Percentiles rank a stretch among this genome's conserved stretches.
phyloP scores from a whole-genome alignment of 2,113 vertebrate species.

The Microtus pennsylvanicus region DNA sequence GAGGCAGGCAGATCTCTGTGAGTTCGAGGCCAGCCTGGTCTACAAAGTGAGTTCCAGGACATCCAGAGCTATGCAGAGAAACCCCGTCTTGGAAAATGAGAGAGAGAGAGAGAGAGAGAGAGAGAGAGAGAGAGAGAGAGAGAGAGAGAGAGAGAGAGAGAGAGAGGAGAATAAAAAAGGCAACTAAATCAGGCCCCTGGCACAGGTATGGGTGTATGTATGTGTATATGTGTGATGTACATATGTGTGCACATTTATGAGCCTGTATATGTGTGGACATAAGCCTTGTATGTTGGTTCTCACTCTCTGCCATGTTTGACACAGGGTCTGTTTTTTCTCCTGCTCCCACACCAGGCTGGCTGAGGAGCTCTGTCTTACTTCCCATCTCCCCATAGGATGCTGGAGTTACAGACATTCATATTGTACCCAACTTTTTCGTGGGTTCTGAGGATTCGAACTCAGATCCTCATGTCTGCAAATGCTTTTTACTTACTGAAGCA shows the following conservation, averaged over 20 bases:
- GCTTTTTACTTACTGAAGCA: background rate
- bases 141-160: too few species aligned
- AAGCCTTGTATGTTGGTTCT: background rate
- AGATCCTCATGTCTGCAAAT: background rate
- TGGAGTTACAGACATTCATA: background rate
- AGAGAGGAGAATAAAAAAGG: too few species aligned
- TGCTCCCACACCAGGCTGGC: background rate
- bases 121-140: too few species aligned
- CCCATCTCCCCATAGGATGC: background rate
- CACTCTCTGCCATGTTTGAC: background rate
- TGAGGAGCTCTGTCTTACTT: background rate
- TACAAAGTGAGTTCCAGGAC: too few species aligned
- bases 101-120: too few species aligned
- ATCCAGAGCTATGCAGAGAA: too few species aligned
- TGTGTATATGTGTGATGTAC: background rate
- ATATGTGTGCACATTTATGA: background rate
- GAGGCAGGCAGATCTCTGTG: too few species aligned
- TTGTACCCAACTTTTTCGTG: background rate
- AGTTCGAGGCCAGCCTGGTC: too few species aligned
- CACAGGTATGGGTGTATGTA: background rate
- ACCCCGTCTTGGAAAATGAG: too few species aligned
- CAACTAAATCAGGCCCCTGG: background rate
- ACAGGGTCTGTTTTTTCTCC: background rate
- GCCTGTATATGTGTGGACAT: background rate
- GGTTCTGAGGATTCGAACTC: background rate